Evolutionary conservation across 1,140 invertebrate genomes (phyloP), one percentile per base, ranked within the genome.

Genomic region (Pararge aegeria): DNA sequence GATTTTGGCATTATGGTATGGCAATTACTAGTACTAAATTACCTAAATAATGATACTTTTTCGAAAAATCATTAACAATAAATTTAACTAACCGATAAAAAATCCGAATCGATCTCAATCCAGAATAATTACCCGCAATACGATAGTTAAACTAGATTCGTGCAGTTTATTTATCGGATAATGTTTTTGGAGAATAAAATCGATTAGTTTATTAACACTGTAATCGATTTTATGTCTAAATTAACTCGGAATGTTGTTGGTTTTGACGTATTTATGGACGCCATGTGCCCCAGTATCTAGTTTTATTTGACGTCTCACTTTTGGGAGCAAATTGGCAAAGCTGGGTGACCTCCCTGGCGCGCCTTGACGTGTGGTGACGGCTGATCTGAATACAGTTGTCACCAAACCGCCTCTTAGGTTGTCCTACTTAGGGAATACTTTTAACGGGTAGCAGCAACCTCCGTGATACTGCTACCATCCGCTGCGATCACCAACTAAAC

Each of bases 111-210:
- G 0, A 40, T 40, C 13, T 40, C 16, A 40, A 40, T 40, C 13
- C 3, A 13, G 5, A 40, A 40, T 40, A 16, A 40, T 16, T 16
- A 40, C 38, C 38, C 5, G 10, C 34, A n/a, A 16, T 5, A 40
- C 16, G 38, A 16, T 40, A 40, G 16, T 40, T 16, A 40, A 40
- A 40, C 13, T 40, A 18, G 15, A 40, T 40, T 40, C 38, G 38
- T 40, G 16, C 13, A 40, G 38, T 40, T 40, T 40, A 40, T 40
- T 40, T 40, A 5, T 16, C 38, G 38, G 38, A 16, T 16, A 40
- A 40, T 40, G 38, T 40, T 40, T 40, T 40, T 18, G 5, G 38
- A 16, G 38, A 40, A 40, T 40, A 18, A 40, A 40, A 40, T 40
- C 38, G 38, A 40, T 40, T 13, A 5, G 38, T 40, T 40, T 13